Base-by-base conservation (phyloP, 2,888 invertebrate genomes). In the Oscheius myriophilus region DNA sequence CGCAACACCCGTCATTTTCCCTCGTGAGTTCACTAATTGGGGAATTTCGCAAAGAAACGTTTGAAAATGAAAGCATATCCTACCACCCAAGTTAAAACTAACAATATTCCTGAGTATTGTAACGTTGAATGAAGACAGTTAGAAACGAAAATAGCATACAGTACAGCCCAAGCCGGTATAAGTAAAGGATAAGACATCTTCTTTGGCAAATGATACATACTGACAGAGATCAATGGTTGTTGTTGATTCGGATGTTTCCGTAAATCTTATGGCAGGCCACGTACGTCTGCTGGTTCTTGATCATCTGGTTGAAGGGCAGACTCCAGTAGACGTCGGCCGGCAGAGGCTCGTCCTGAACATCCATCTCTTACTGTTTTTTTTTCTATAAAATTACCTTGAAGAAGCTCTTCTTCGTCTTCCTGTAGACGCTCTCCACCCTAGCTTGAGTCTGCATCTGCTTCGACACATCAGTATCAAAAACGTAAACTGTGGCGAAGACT, bases 181-280 rank as follows among this genome's bases (percentile, higher is more conserved):
- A n/a, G n/a, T n/a, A n/a, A n/a, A n/a, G n/a, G n/a, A n/a, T n/a
- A n/a, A n/a, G n/a, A n/a, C n/a, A n/a, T n/a, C n/a, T n/a, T n/a
- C n/a, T n/a, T n/a, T n/a, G n/a, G n/a, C n/a, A n/a, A n/a, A 33
- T 3, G 9, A 33, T 33, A 33, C 33, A 33, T 33, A n/a, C n/a
- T n/a, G n/a, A n/a, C n/a, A 14, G 61, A 61, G 61, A 61, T 61
- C 61, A 61, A 4, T 46, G 26, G 46, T 23, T 46, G 46, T 52
- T 39, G 63, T 66, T 66, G 43, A 85, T 78, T 57, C 84, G 79
- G 52, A 85, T 66, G 72, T 85, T 84, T 71, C 84, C 85, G 58
- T 81, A 85, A 42, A 85, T 85, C 69, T 84, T 85, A 55, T 85
- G 85, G 59, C 85, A 85, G 2, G 82, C 85, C n/a, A 85, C 82